Evolutionary conservation across 2,797 vertebrate genomes (phyloP), one percentile per base, ranked within the genome.

Genomic region (Poeciliopsis infans): DNA sequence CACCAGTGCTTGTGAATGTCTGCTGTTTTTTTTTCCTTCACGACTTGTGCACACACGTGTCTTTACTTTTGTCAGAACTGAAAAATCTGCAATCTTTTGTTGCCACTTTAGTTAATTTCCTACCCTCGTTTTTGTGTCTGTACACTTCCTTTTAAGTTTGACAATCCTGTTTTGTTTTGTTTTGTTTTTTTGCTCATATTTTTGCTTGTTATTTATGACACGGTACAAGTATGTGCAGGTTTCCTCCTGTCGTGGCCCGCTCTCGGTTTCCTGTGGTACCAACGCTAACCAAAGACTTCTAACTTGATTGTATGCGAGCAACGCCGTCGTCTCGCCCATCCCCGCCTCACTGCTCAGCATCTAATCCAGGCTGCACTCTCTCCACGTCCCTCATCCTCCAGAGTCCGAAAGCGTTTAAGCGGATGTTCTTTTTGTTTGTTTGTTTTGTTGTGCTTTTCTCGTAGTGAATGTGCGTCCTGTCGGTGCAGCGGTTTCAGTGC

Each of bases 261-360:
- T 95, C 96, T 96, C 74, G 75, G 86, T 86, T 85, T 87, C 90
- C 92, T 85, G 89, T 83, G 91, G 91, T 95, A 95, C 96, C 97
- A 96, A 97, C 90, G 75, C 86, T 97, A 98, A 99, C 98, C 98
- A 99, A 99, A 99, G 98, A 99, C 97, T 98, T 98, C 94, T 96
- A 97, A 97, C 97, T 96, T 99, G 98, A 99, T 99, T 99, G 98
- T 99, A 99, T 96, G 96, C 94, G 95, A 96, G 95, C 92, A 96
- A 96, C 96, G 92, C 97, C 86, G 79, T 94, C 95, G 46, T 94
- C 95, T 94, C 90, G 85, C 94, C 90, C 90, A 86, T 88, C 94
- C 95, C 95, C 91, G 92, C 88, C 94, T 91, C 91, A 80, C 88
- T 83, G 87, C 87, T 89, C 90, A 78, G 85, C 86, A 87, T 90